Evolutionary conservation across 2,797 vertebrate species (phyloP).

Genomic region (Gymnothorax javanicus): DNA sequence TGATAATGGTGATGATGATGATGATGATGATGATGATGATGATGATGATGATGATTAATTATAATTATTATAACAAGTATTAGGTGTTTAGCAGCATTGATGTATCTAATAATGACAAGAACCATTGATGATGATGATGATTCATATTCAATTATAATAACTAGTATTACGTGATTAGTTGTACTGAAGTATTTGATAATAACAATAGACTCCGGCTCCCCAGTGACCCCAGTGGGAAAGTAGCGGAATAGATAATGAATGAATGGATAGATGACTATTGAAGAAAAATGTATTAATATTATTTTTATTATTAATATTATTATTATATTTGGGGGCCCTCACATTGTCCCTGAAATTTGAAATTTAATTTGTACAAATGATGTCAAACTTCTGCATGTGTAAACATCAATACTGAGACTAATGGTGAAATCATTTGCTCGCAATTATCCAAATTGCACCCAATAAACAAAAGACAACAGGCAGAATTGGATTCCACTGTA

Average conservation of each 20-base stretch:
- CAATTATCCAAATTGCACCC: conserved; percentile 1
- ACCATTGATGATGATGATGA: no score
- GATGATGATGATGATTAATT: background rate
- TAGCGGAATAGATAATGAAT: no score
- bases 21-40: background rate
- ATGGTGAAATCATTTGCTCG: background rate
- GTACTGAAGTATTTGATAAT: no score
- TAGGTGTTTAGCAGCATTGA: no score
- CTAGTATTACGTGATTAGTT: no score
- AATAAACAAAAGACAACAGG: background rate
- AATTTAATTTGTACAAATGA: conserved; percentile 2
- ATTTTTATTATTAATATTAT: background rate
- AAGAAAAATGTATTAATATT: background rate
- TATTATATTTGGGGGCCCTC: background rate
- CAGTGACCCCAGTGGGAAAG: no score
- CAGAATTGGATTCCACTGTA: background rate
- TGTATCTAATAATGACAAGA: no score
- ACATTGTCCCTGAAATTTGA: background rate
- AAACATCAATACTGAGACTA: background rate
- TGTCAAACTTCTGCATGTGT: background rate
- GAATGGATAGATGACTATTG: no score
- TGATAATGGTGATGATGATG: background rate
- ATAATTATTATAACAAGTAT: no score
- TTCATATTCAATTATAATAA: no score
- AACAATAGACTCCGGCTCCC: no score